phyloP scores from a whole-genome alignment of 1,140 invertebrate genomes.

The Mycetomoellerius zeteki region DNA sequence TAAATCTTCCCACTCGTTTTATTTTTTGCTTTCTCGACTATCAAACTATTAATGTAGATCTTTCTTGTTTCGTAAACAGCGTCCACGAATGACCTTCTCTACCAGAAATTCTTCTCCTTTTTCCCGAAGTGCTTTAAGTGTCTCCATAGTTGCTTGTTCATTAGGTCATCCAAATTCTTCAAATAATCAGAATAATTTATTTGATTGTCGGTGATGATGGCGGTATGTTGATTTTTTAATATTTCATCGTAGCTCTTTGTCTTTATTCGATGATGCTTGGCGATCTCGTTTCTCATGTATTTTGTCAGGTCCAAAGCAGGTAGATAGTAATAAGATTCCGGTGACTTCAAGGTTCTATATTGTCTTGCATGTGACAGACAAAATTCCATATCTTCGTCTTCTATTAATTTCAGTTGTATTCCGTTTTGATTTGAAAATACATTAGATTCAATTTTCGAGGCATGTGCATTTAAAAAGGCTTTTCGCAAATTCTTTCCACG shows the following conservation, averaged over 20 bases:
- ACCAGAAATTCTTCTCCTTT: conserved; percentile 32
- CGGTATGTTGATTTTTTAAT: conserved; percentile 29
- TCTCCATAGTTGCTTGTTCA: conserved; percentile 1
- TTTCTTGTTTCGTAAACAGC: conserved; percentile 40
- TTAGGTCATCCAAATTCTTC: conserved; percentile 34
- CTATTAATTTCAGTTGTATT: background rate
- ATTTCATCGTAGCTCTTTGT: conserved; percentile 67
- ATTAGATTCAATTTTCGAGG: background rate
- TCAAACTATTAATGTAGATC: conserved; percentile 38
- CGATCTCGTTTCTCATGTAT: conserved; percentile 62
- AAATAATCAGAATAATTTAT: conserved; percentile 44
- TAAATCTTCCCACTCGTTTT: conserved; percentile 27
- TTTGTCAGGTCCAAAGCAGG: conserved; percentile 62
- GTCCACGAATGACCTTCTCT: conserved; percentile 31
- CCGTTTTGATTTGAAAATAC: background rate
- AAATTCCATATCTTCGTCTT: conserved; percentile 6
- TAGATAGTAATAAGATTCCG: conserved; percentile 11
- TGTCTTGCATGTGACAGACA: conserved; percentile 21
- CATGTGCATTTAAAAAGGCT: conserved; percentile 60
- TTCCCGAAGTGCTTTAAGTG: conserved; percentile 21
- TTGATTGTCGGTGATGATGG: conserved; percentile 53
- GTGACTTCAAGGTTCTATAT: conserved; percentile 53
- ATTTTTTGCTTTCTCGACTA: background rate
- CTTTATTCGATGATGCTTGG: conserved; percentile 50
- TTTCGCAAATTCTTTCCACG: conserved; percentile 72